These are phyloP conservation scores for Pandion haliaetus DNA, from an alignment of 2,113 vertebrate genomes.

Conservation along the genomic window DNA sequence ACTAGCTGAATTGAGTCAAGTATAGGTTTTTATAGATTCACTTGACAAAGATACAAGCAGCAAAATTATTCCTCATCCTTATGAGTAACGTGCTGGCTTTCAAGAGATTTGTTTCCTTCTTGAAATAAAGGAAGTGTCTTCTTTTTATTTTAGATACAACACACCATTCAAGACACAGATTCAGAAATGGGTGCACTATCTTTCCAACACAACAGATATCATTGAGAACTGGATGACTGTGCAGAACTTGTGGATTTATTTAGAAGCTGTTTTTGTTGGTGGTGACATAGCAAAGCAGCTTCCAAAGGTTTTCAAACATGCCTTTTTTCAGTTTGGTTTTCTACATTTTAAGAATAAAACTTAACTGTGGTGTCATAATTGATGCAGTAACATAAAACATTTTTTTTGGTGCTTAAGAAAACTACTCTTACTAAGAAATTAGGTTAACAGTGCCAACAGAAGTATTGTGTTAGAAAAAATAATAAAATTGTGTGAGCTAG, in stretches of 20 bases:
- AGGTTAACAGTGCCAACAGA: neutral
- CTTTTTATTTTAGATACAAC: constrained; percentile 83
- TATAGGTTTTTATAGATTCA: neutral
- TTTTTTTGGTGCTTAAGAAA: neutral
- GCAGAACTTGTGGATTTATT: constrained; percentile 96
- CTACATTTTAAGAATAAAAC: neutral
- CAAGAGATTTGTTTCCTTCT: neutral
- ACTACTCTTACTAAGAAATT: neutral
- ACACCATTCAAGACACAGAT: constrained; percentile 93
- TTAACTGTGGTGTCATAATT: neutral
- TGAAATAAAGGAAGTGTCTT: neutral
- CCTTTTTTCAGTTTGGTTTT: neutral
- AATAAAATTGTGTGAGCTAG: neutral
- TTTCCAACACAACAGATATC: constrained; percentile 90
- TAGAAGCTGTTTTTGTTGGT: constrained; percentile 95
- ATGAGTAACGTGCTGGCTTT: neutral
- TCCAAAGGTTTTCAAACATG: constrained; percentile 84
- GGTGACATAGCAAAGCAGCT: constrained; percentile 97
- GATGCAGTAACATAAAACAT: neutral
- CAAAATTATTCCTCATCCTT: neutral
- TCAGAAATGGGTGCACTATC: constrained; percentile 94
- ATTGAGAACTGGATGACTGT: constrained; percentile 97
- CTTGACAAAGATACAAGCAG: neutral
- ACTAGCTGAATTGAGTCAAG: neutral
- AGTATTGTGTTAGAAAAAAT: neutral